Conservation (phyloP, 1,140 invertebrate species). For the Pseudobourletiella spinata region DNA sequence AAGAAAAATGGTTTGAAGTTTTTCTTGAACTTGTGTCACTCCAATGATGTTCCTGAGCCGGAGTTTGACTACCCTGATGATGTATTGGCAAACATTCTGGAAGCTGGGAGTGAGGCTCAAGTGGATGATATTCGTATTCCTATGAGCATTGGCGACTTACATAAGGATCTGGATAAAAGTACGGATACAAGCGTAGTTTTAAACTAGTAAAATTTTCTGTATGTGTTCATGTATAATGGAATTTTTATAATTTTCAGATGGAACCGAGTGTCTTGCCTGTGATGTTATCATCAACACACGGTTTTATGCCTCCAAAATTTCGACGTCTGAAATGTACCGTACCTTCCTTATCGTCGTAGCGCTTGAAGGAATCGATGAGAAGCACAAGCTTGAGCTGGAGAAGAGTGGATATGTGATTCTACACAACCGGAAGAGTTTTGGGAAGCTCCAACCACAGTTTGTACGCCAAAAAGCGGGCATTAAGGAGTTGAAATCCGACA, state of each 20-base stretch:
- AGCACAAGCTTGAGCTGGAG: slow-evolving; percentile 58
- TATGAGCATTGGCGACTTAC: slow-evolving; percentile 75
- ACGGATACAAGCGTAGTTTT: slow-evolving; percentile 21
- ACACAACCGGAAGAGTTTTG: slow-evolving; percentile 22
- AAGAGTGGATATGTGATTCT: slow-evolving; percentile 37
- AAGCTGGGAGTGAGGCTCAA: neutral
- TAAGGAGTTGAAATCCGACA: slow-evolving; percentile 17
- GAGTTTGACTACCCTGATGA: slow-evolving; percentile 63
- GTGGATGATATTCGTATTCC: slow-evolving; percentile 62
- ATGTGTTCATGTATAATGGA: neutral
- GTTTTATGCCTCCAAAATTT: slow-evolving; percentile 57
- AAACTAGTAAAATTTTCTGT: neutral
- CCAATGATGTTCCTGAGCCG: slow-evolving; percentile 64
- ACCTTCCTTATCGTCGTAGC: slow-evolving; percentile 64
- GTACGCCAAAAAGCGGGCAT: slow-evolving; percentile 7
- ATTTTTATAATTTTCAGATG: slow-evolving; percentile 42
- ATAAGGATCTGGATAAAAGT: slow-evolving; percentile 67
- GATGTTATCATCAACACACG: slow-evolving; percentile 66
- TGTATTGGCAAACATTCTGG: slow-evolving; percentile 46
- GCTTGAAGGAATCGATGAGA: slow-evolving; percentile 63
- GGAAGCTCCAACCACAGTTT: slow-evolving; percentile 27
- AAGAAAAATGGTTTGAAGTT: slow-evolving; percentile 58
- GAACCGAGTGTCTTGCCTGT: slow-evolving; percentile 56
- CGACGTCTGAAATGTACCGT: slow-evolving; percentile 57
- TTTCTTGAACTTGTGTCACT: slow-evolving; percentile 70